phyloP scores from a whole-genome alignment of 2,113 vertebrate species.

The Paradoxurus hermaphroditus region DNA sequence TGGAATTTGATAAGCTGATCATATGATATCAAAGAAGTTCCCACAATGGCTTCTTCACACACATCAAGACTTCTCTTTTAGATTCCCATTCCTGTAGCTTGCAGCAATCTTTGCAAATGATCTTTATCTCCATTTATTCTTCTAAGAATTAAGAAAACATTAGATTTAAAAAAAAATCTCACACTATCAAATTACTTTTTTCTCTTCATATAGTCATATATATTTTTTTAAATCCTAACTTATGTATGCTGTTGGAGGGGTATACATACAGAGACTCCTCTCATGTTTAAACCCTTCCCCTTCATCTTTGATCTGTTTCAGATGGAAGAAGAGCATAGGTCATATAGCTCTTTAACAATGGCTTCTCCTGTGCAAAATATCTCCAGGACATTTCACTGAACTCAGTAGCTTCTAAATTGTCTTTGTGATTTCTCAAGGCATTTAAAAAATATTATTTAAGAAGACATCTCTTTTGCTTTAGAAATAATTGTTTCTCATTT shows the following conservation, averaged over 20 bases:
- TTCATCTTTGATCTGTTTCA: constrained; percentile 23
- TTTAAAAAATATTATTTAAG: not conserved
- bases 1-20: constrained; percentile 60
- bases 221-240: not conserved
- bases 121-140: not conserved
- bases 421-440: constrained; percentile 8
- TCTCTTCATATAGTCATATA: not conserved
- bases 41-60: not conserved
- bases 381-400: not conserved
- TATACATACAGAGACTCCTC: accelerated
- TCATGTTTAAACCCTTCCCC: not conserved
- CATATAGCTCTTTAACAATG: not conserved
- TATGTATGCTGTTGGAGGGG: not conserved
- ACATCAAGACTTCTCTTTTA: constrained; percentile 29
- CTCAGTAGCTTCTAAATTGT: not conserved
- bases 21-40: constrained; percentile 56
- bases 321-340: not conserved
- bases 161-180: constrained; percentile 30
- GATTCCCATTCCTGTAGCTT: constrained; percentile 11
- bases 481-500: not conserved
- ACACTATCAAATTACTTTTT: constrained; percentile 9
- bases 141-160: constrained; percentile 46
- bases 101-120: constrained; percentile 2
- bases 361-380: not conserved
- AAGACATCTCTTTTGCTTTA: not conserved